Evolutionary conservation across 2,888 invertebrate species (phyloP), one percentile per base, ranked within the genome.

Genomic region (Clostera curtula): DNA sequence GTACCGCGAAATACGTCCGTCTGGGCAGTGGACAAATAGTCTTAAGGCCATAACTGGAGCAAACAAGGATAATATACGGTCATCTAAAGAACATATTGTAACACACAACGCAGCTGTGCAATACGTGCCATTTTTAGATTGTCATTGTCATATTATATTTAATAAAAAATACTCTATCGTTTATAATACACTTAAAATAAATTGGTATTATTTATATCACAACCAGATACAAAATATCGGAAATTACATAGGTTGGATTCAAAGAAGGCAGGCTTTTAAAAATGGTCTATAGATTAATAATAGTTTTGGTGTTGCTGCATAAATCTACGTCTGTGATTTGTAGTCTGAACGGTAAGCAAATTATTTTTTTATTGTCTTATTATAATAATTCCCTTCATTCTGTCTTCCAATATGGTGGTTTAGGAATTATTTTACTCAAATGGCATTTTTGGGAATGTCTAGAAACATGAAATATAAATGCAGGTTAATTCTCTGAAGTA

Each of bases 331-430:
- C 45, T 13, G 51, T 59, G 15, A 50, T 59, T 18, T 54, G 52
- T 31, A 48, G 34, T 25, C 27, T 61, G 10, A 63, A 63, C 45
- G 56, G 62, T 63, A 25, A 54, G 62, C 52, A 4, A 17, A n/a
- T 9, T 24, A 21, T 15, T 19, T 8, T 13, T 20, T 13, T 19
- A 19, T 19, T 19, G 3, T 4, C n/a, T 3, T 9, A n/a, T n/a
- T n/a, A n/a, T n/a, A n/a, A n/a, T n/a, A n/a, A n/a, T n/a, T n/a
- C n/a, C n/a, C n/a, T n/a, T n/a, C n/a, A n/a, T n/a, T n/a, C n/a
- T n/a, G n/a, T n/a, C n/a, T n/a, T n/a, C n/a, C n/a, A n/a, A n/a
- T n/a, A n/a, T n/a, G n/a, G n/a, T n/a, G n/a, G n/a, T n/a, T n/a
- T n/a, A n/a, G n/a, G n/a, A n/a, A n/a, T n/a, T n/a, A n/a, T n/a